A percentile compares a stretch with the other conserved stretches of the same genome.
Evolutionary conservation across 2,113 vertebrate genomes (phyloP).

Genomic region (Rhadina sibilatrix): DNA sequence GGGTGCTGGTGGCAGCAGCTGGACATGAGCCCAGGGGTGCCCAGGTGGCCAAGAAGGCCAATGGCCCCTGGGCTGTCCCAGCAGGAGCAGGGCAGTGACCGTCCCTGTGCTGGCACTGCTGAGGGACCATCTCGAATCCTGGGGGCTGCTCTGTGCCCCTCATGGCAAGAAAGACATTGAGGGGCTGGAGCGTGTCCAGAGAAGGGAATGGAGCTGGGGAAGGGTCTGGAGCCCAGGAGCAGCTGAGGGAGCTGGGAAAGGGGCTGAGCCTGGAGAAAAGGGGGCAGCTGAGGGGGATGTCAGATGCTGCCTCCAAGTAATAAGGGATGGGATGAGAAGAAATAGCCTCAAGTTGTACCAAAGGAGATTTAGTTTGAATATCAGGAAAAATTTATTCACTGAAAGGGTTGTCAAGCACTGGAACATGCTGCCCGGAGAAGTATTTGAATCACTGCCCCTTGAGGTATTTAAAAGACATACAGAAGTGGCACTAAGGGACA

Average conservation of each 20-base stretch:
- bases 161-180: neutral
- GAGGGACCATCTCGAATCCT: neutral
- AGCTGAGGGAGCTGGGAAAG: neutral
- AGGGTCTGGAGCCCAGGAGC: accelerated
- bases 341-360: neutral
- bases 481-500: too few species aligned
- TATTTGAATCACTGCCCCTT: too few species aligned
- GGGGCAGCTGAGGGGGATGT: accelerated
- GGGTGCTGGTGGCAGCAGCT: neutral
- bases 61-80: neutral
- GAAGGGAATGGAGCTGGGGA: accelerated
- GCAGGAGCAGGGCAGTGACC: neutral
- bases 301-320: neutral
- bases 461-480: neutral
- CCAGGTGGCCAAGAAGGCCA: neutral
- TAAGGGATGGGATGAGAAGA: neutral
- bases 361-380: neutral
- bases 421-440: neutral
- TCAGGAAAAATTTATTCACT: neutral
- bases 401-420: neutral
- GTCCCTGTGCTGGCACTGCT: neutral
- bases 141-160: neutral
- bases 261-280: neutral
- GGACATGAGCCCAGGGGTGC: neutral
- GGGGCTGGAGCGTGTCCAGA: neutral